These are phyloP conservation scores for Euclidia mi DNA, from an alignment of 2,888 invertebrate genomes.

Conservation along the genomic window DNA sequence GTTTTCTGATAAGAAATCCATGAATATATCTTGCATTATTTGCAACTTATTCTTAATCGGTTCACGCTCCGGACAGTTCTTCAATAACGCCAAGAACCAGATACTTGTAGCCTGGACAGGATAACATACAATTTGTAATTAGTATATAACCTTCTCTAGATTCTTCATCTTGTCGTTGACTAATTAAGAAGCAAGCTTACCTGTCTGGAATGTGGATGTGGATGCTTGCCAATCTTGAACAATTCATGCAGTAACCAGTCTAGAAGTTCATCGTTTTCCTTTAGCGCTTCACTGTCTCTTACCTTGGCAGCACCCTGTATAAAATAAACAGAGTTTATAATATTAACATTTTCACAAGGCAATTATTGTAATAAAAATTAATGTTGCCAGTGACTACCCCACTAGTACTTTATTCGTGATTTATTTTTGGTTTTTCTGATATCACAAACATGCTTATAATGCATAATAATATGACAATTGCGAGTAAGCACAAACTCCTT, in stretches of 20 bases:
- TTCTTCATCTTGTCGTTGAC: too few species aligned
- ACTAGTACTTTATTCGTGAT: too few species aligned
- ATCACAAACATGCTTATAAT: too few species aligned
- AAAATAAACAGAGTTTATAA: neutral
- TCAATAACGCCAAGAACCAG: slow-evolving; percentile 96
- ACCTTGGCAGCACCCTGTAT: slow-evolving; percentile 82
- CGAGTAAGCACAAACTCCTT: too few species aligned
- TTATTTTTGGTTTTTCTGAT: too few species aligned
- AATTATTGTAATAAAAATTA: too few species aligned
- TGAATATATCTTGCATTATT: slow-evolving; percentile 95
- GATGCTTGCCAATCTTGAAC: slow-evolving; percentile 91
- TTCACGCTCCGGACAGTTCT: slow-evolving; percentile 93
- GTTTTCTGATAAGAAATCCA: slow-evolving; percentile 96
- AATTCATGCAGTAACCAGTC: slow-evolving; percentile 93
- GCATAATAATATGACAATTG: too few species aligned
- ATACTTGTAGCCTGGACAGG: slow-evolving; percentile 94
- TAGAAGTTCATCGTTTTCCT: slow-evolving; percentile 91
- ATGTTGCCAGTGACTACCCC: too few species aligned
- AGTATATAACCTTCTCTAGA: too few species aligned
- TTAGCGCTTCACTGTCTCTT: slow-evolving; percentile 78
- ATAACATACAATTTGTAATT: neutral
- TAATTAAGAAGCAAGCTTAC: slow-evolving; percentile 72
- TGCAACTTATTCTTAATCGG: slow-evolving; percentile 92
- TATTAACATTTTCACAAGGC: too few species aligned
- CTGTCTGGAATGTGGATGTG: slow-evolving; percentile 96